Conservation (phyloP, 2,888 invertebrate genomes). For the Noctua pronuba region DNA sequence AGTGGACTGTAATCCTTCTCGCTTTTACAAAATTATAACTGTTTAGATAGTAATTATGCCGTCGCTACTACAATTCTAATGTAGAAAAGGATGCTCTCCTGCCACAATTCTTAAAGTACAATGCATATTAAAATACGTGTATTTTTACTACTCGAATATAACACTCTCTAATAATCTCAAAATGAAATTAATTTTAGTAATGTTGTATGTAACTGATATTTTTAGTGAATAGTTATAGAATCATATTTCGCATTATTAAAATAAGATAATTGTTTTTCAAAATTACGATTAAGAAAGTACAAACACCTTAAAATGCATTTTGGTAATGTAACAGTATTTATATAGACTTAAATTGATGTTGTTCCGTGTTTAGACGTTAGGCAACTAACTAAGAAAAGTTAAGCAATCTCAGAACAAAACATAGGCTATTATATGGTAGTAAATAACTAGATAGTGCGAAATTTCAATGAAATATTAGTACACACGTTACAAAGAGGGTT, state of each 20-base stretch:
- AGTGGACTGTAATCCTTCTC: background rate
- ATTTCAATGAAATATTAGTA: constrained; percentile 16
- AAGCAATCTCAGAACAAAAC: constrained; percentile 3
- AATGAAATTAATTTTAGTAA: constrained; percentile 21
- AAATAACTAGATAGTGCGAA: background rate
- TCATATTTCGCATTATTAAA: constrained; percentile 4
- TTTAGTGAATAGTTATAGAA: constrained; percentile 22
- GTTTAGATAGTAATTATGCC: background rate
- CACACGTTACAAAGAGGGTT: background rate
- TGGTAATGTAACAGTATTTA: constrained; percentile 50
- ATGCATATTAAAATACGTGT: constrained; percentile 36
- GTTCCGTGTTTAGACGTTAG: constrained; percentile 39
- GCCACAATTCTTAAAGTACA: constrained; percentile 55
- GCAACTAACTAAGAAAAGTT: background rate
- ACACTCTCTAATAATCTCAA: constrained; percentile 48
- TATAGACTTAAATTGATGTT: constrained; percentile 38
- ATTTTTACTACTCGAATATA: constrained; percentile 46
- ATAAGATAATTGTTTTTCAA: constrained; percentile 13
- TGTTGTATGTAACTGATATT: constrained; percentile 14
- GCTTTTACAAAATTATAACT: constrained; percentile 14
- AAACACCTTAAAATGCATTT: constrained; percentile 54
- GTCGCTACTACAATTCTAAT: constrained; percentile 13
- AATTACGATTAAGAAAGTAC: constrained; percentile 54
- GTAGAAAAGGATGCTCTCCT: constrained; percentile 45
- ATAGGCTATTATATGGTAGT: background rate